Conservation (phyloP, 2,797 vertebrate species). For the Labeo calbasu region DNA sequence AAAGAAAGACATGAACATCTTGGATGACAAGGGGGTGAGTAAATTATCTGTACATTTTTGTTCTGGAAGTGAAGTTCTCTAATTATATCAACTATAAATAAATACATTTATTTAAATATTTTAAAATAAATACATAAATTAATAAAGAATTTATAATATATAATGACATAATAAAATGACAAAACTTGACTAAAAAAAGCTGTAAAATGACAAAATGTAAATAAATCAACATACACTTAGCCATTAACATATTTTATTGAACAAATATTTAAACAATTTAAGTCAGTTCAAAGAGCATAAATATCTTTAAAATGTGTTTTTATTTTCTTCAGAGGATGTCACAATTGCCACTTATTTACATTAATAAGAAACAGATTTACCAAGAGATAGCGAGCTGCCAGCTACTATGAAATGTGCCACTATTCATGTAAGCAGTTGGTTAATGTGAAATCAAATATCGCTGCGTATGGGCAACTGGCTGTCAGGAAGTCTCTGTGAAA, state of each 20-base stretch:
- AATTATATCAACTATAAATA: too few relatives aligned
- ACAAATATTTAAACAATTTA: slow-evolving; percentile 22
- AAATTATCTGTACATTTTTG: too few relatives aligned
- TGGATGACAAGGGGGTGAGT: too few relatives aligned
- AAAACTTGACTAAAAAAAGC: background rate
- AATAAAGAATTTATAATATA: background rate
- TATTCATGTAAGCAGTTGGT: slow-evolving; percentile 33
- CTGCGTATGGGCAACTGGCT: slow-evolving; percentile 37
- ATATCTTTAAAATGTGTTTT: slow-evolving; percentile 9
- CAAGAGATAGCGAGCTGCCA: slow-evolving; percentile 35
- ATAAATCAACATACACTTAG: slow-evolving; percentile 8
- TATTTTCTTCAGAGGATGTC: slow-evolving; percentile 12
- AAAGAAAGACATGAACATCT: too few relatives aligned
- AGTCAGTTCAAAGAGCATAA: slow-evolving; percentile 2
- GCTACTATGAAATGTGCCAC: slow-evolving; percentile 38
- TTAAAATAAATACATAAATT: background rate
- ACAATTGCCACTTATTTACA: slow-evolving; percentile 34
- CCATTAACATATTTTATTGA: slow-evolving; percentile 15
- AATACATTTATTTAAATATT: background rate
- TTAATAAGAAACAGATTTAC: slow-evolving; percentile 44
- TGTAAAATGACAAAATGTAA: slow-evolving; percentile 7
- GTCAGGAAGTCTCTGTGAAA: slow-evolving; percentile 26
- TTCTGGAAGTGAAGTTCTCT: too few relatives aligned
- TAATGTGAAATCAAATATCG: slow-evolving; percentile 45
- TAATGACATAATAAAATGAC: background rate